phyloP scores from a whole-genome alignment of 2,797 vertebrate genomes.

The Anabacerthia variegaticeps region DNA sequence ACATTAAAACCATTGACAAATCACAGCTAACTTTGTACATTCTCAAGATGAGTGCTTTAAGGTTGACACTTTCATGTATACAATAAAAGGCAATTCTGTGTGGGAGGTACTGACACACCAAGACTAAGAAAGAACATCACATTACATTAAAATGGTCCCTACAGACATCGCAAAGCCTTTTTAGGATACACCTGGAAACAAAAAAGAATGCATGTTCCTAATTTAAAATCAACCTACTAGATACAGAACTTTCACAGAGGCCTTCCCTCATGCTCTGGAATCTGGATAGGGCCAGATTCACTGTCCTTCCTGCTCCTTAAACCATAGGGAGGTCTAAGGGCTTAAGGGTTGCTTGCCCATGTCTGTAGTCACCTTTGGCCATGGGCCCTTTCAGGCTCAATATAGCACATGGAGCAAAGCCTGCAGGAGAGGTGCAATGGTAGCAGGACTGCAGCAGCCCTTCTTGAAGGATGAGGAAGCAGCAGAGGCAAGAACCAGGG shows the following conservation, averaged over 20 bases:
- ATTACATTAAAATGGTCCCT: background rate
- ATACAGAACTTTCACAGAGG: background rate
- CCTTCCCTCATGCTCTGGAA: background rate
- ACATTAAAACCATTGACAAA: constrained; percentile 13
- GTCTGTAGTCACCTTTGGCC: background rate
- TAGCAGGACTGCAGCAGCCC: background rate
- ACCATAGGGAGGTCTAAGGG: fast-evolving
- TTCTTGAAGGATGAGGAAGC: background rate
- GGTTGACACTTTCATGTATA: background rate
- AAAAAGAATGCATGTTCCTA: background rate
- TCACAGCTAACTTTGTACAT: background rate
- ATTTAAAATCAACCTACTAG: background rate
- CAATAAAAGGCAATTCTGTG: background rate
- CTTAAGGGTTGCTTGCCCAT: background rate
- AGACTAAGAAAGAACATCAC: background rate
- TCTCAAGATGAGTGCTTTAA: background rate
- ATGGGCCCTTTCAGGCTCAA: background rate
- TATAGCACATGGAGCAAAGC: fast-evolving
- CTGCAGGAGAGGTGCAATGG: background rate
- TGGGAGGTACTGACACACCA: background rate
- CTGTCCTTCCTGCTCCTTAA: background rate
- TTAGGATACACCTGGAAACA: background rate
- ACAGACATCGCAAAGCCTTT: background rate
- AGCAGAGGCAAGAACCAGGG: background rate
- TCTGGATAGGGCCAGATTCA: fast-evolving